Evolutionary conservation across 2,888 invertebrate species (phyloP).

Genomic region (Chironomus riparius): DNA sequence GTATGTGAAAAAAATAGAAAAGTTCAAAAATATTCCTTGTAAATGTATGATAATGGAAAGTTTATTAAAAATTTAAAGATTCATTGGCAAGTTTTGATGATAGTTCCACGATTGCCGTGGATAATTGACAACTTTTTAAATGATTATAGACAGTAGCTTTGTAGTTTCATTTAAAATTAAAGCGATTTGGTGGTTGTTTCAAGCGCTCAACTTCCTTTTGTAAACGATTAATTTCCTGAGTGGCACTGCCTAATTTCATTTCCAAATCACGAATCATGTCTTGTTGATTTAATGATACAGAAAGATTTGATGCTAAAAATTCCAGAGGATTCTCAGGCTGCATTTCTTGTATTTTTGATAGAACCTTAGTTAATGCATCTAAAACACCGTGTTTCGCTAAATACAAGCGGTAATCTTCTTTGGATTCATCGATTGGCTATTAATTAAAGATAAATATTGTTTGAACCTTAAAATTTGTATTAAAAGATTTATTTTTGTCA

Average conservation of each 20-base stretch:
- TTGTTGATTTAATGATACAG: not conserved
- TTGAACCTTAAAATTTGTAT: too few species aligned
- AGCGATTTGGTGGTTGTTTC: not conserved
- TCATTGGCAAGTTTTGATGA: not conserved
- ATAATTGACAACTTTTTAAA: not conserved
- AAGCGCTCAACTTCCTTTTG: slow-evolving; percentile 8
- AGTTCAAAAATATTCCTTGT: not conserved
- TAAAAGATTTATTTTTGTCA: not conserved
- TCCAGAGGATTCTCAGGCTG: slow-evolving; percentile 9
- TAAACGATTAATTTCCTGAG: not conserved
- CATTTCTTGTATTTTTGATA: not conserved
- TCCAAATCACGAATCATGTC: not conserved
- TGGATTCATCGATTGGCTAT: slow-evolving; percentile 13
- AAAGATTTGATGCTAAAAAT: not conserved
- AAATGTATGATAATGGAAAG: not conserved
- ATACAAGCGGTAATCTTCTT: slow-evolving; percentile 7
- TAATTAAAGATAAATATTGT: not conserved
- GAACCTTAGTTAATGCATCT: slow-evolving; percentile 6
- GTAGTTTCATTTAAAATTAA: not conserved
- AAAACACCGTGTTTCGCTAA: slow-evolving; percentile 4
- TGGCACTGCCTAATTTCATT: not conserved
- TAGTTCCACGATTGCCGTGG: not conserved
- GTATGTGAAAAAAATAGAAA: not conserved
- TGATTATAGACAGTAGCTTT: too few species aligned
- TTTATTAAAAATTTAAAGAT: not conserved